Conservation (phyloP, 2,113 vertebrate species). For the Smithornis capensis region DNA sequence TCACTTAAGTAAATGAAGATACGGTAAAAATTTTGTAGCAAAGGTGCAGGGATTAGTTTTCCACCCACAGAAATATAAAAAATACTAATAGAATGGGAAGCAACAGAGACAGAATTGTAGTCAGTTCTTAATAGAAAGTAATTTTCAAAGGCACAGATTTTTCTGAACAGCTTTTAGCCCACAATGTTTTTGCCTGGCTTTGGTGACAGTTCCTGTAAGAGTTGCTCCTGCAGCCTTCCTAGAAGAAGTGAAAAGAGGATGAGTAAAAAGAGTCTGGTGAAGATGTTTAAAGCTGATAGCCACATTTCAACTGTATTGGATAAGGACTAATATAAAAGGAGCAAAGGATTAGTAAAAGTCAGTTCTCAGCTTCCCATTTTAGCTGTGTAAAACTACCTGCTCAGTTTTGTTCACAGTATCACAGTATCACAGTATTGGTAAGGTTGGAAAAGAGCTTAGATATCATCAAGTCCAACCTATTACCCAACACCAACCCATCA, state of each 20-base stretch:
- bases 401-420: too few relatives aligned
- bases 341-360: neutral
- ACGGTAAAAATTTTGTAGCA: neutral
- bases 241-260: neutral
- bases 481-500: too few relatives aligned
- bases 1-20: neutral
- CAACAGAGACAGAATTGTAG: neutral
- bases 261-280: neutral
- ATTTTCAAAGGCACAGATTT: neutral
- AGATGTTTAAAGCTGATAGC: neutral
- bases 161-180: neutral
- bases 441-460: too few relatives aligned
- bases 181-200: neutral
- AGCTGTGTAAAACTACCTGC: neutral
- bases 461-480: too few relatives aligned
- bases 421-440: too few relatives aligned
- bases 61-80: neutral
- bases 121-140: neutral
- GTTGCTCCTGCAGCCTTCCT: neutral
- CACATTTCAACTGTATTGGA: neutral
- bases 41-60: neutral
- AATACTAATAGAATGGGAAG: neutral
- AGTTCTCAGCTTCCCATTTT: neutral
- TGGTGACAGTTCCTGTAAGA: neutral
- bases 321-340: neutral